These are phyloP conservation scores for Hipposideros larvatus DNA, from an alignment of 2,797 vertebrate genomes.

Conservation along the genomic window DNA sequence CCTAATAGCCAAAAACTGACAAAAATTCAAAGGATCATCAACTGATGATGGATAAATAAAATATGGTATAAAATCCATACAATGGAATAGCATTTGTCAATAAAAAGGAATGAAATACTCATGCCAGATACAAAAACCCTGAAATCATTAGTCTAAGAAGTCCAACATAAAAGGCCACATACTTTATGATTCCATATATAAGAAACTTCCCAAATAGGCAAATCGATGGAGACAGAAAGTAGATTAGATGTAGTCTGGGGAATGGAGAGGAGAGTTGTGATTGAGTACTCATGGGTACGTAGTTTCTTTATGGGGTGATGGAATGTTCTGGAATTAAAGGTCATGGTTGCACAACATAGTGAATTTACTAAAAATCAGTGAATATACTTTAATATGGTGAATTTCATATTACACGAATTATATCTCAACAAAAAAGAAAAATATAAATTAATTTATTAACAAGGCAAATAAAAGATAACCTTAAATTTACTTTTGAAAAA, in stretches of 20 bases:
- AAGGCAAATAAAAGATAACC: background rate
- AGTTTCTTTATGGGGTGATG: background rate
- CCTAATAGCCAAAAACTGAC: background rate
- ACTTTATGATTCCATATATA: constrained; percentile 14
- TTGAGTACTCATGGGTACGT: background rate
- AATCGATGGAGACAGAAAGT: background rate
- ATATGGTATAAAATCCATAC: background rate
- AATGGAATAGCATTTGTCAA: background rate
- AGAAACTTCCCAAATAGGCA: background rate
- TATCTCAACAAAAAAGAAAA: constrained; percentile 24
- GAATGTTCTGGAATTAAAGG: constrained; percentile 12
- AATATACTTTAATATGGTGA: background rate
- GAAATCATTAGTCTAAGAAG: constrained; percentile 39
- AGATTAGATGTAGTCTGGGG: background rate
- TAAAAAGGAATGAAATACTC: constrained; percentile 4
- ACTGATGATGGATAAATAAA: background rate
- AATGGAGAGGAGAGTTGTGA: background rate
- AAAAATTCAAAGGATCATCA: background rate
- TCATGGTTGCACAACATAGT: background rate
- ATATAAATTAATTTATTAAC: background rate
- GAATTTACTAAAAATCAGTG: background rate
- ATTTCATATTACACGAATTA: background rate
- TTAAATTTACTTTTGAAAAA: constrained; percentile 42
- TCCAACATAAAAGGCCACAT: background rate
- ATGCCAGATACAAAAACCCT: background rate